phyloP scores from a whole-genome alignment of 1,140 invertebrate species.

The Drosophila mauritiana region DNA sequence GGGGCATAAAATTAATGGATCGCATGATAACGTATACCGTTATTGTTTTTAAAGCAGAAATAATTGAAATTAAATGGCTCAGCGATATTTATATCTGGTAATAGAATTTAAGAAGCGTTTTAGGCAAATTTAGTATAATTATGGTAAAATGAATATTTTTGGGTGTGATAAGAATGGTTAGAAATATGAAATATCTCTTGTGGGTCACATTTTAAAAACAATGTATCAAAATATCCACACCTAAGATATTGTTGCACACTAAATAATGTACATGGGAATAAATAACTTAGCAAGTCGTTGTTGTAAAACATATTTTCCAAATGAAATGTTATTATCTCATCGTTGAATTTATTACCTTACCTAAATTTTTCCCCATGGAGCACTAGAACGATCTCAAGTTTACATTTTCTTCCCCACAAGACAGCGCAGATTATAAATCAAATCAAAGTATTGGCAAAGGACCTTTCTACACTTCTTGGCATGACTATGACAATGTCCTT shows the following conservation, averaged over 20 bases:
- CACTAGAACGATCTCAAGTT: not conserved
- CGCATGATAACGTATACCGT: constrained; percentile 14
- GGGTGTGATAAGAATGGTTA: too few relatives aligned
- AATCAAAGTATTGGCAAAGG: constrained; percentile 19
- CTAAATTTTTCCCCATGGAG: not conserved
- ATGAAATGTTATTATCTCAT: too few relatives aligned
- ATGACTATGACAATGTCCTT: constrained; percentile 36
- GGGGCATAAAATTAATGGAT: constrained; percentile 38
- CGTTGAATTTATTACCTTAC: not conserved
- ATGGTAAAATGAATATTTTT: too few relatives aligned
- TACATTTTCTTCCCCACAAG: not conserved
- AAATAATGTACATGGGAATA: not conserved
- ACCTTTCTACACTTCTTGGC: not conserved
- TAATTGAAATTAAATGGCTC: constrained; percentile 30
- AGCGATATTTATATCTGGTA: not conserved
- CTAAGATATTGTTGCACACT: not conserved
- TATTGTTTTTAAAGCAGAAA: constrained; percentile 17
- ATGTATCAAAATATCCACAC: too few relatives aligned
- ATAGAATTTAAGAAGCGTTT: not conserved
- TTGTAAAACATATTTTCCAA: too few relatives aligned
- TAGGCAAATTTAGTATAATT: too few relatives aligned
- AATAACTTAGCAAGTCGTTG: not conserved
- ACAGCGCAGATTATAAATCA: constrained; percentile 38
- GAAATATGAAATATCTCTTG: too few relatives aligned
- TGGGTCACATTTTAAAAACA: too few relatives aligned